These are phyloP conservation scores for Lithophane leautieri DNA, from an alignment of 2,888 invertebrate genomes.

Conservation along the genomic window DNA sequence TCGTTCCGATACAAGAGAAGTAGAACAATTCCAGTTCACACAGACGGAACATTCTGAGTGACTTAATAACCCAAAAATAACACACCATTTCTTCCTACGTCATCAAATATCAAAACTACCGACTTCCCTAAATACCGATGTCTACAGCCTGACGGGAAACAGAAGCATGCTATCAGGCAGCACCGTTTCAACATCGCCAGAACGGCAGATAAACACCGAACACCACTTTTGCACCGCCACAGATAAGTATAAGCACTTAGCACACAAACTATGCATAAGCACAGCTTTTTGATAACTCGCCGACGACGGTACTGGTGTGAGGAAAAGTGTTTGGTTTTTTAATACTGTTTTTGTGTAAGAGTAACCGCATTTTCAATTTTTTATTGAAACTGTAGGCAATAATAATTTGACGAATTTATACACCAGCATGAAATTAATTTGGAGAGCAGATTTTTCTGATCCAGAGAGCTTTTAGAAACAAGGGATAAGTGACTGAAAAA, in stretches of 20 bases:
- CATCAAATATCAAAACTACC: constrained; percentile 18
- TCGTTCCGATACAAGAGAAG: not conserved
- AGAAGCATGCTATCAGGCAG: constrained; percentile 55
- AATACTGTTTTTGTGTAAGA: too few species aligned
- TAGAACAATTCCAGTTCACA: not conserved
- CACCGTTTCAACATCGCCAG: constrained; percentile 59
- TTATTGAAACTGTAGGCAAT: too few species aligned
- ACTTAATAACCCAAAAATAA: constrained; percentile 26
- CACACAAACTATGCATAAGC: constrained; percentile 77
- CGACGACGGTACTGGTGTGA: constrained; percentile 62
- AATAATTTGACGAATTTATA: too few species aligned
- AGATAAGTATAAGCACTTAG: constrained; percentile 76
- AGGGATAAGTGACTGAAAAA: too few species aligned
- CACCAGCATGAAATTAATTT: too few species aligned
- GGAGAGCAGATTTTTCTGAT: too few species aligned
- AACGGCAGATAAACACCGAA: constrained; percentile 61
- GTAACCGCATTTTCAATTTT: too few species aligned
- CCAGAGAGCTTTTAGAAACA: too few species aligned
- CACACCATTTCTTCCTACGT: constrained; percentile 16
- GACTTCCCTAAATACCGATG: constrained; percentile 34
- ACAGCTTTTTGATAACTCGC: constrained; percentile 79
- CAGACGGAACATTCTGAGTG: not conserved
- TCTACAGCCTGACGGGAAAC: constrained; percentile 57
- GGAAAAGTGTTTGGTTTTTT: constrained; percentile 51
- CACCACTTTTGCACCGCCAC: constrained; percentile 68